Evolutionary conservation across 2,113 vertebrate species (phyloP), one percentile per base, ranked within the genome.

Genomic region (Passer montanus): DNA sequence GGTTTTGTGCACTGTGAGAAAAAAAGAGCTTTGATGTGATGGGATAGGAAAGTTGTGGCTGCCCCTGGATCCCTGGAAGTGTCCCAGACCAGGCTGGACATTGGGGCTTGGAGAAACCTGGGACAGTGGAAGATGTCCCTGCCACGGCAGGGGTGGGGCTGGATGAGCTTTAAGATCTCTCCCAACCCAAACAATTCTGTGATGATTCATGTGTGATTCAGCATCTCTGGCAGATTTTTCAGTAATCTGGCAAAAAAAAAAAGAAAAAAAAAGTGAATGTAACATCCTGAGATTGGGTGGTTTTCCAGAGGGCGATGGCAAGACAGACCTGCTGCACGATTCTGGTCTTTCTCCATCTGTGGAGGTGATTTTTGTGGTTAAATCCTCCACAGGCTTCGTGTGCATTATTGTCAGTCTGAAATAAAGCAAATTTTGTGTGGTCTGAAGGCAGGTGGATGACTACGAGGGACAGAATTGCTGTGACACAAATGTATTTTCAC

Each of bases 21-120:
- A 12, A 68, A 68, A 53, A 60, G 39, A 27, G 15, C 26, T 83
- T 69, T 24, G 35, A 28, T 39, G 41, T 18, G 50, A 10, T 23
- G 69, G 52, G 33, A 12, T 20, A 17, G 66, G 1, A 15, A 27
- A 22, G 37, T 0, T 62, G 70, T 35, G 58, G 49, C 30, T 81
- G 52, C 7, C 52, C 7, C 52, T 39, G 59, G 12, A 46, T 74
- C 46, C 52, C 33, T 77, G 64, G 49, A 0, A 60, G 17, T 22
- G 52, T 0, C 27, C 12, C 9, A 35, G 43, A 27, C 10, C 63
- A 43, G 52, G 21, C 0, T 85, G 81, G 69, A 26, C 0, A 0
- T 0, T 21, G 53, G 37, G 52, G 9, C 19, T 75, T 39, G 62
- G 75, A 41, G n/a, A 26, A 35, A 0, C 24, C 46, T 60, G 46